A percentile compares a stretch with the other conserved stretches of the same genome.
Evolutionary conservation across 2,113 vertebrate species (phyloP).

Genomic region (Heterochromis multidens): DNA sequence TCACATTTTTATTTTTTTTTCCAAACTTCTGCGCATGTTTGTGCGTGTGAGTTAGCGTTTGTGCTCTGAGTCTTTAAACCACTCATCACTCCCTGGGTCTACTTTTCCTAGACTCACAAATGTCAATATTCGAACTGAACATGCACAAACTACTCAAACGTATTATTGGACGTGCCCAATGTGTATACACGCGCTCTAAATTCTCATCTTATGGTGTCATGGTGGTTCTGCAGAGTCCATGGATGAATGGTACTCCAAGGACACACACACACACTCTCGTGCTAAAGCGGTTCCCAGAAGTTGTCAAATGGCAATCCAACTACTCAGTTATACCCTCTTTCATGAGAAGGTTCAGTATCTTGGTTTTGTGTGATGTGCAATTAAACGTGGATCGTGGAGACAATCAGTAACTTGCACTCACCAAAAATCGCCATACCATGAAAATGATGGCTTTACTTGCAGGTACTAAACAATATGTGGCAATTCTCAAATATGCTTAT

Average conservation of each 20-base stretch:
- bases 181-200: neutral
- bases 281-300: constrained; percentile 21
- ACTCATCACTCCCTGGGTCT: neutral
- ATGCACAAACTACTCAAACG: neutral
- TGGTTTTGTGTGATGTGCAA: neutral
- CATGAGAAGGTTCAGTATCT: neutral
- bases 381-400: neutral
- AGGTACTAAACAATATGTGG: neutral
- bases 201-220: constrained; percentile 23
- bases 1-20: neutral
- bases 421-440: neutral
- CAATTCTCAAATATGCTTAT: neutral
- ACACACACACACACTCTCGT: neutral
- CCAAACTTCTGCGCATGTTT: neutral
- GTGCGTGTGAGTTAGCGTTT: neutral
- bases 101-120: neutral
- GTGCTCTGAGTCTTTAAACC: neutral
- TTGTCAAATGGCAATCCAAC: constrained; percentile 19
- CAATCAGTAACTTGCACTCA: neutral
- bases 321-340: constrained; percentile 16
- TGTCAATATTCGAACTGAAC: neutral
- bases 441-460: neutral
- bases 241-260: neutral
- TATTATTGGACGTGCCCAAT: neutral
- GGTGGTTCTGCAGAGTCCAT: neutral